phyloP scores from a whole-genome alignment of 92 coral and sea anemone species.

The Plumapathes pennacea region DNA sequence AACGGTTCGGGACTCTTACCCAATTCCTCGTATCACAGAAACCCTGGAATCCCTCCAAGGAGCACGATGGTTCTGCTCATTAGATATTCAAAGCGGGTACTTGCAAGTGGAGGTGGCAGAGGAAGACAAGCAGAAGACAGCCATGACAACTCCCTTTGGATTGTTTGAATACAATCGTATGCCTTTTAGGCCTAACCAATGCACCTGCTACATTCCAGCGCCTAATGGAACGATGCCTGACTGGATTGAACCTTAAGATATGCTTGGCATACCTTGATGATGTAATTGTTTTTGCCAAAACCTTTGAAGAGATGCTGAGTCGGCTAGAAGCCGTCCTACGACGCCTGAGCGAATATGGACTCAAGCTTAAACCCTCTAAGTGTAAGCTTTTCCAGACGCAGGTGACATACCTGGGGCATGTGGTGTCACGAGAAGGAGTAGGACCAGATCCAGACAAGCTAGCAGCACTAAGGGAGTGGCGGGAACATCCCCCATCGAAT shows the following conservation, averaged over 20 bases:
- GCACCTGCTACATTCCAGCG: conserved; percentile 35
- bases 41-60: conserved; percentile 51
- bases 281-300: conserved; percentile 28
- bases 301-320: conserved; percentile 32
- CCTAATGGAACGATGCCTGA: conserved; percentile 48
- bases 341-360: conserved; percentile 30
- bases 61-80: conserved; percentile 47
- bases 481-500: conserved; percentile 15
- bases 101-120: conserved; percentile 34
- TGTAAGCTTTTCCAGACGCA: conserved; percentile 44
- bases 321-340: conserved; percentile 23
- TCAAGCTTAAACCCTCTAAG: conserved; percentile 43
- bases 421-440: conserved; percentile 34
- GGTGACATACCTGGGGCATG: conserved; percentile 45
- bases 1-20: conserved; percentile 54
- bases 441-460: conserved; percentile 39
- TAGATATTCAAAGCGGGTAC: conserved; percentile 68
- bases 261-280: conserved; percentile 44
- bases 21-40: conserved; percentile 41
- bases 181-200: conserved; percentile 59
- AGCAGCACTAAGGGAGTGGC: conserved; percentile 24
- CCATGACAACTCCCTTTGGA: conserved; percentile 60
- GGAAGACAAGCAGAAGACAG: conserved; percentile 42
- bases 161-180: conserved; percentile 49
- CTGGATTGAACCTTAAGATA: conserved; percentile 16